Evolutionary conservation across 2,113 vertebrate species (phyloP).

Genomic region (Pogonocichla stellata): DNA sequence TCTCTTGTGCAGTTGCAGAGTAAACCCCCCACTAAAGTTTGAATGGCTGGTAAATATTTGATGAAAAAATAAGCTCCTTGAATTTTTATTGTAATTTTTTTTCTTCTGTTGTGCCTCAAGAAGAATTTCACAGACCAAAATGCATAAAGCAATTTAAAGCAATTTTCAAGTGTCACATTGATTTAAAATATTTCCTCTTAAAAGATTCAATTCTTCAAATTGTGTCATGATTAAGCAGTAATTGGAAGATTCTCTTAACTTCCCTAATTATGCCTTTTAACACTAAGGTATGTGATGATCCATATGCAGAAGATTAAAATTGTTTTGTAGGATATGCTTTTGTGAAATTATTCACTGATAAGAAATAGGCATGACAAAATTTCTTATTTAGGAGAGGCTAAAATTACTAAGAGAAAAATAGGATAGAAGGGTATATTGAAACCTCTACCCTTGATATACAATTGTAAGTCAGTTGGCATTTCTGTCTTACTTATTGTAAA

Average conservation of each 20-base stretch:
- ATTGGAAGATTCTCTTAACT: not conserved
- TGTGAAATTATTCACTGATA: constrained; percentile 25
- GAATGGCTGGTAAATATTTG: constrained; percentile 53
- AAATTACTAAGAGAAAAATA: not conserved
- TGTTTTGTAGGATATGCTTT: not conserved
- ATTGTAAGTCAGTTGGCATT: not conserved
- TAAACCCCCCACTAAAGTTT: constrained; percentile 42
- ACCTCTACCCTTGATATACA: not conserved
- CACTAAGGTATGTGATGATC: not conserved
- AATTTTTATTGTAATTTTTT: constrained; percentile 28
- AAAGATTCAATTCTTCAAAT: not conserved
- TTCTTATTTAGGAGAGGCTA: not conserved
- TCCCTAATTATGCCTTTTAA: constrained; percentile 18
- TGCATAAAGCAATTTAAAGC: constrained; percentile 10
- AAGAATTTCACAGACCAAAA: constrained; percentile 50
- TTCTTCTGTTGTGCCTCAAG: constrained; percentile 36
- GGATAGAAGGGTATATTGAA: not conserved
- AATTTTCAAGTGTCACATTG: constrained; percentile 43
- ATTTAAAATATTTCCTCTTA: constrained; percentile 45
- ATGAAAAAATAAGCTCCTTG: constrained; percentile 40
- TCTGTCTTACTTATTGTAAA: not conserved
- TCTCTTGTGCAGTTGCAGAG: not conserved
- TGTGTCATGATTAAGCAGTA: constrained; percentile 29
- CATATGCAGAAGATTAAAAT: not conserved
- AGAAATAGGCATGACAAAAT: not conserved